A percentile compares a stretch with the other conserved stretches of the same genome.
Evolutionary conservation across 2,797 vertebrate species (phyloP).

Genomic region (Tapera naevia): DNA sequence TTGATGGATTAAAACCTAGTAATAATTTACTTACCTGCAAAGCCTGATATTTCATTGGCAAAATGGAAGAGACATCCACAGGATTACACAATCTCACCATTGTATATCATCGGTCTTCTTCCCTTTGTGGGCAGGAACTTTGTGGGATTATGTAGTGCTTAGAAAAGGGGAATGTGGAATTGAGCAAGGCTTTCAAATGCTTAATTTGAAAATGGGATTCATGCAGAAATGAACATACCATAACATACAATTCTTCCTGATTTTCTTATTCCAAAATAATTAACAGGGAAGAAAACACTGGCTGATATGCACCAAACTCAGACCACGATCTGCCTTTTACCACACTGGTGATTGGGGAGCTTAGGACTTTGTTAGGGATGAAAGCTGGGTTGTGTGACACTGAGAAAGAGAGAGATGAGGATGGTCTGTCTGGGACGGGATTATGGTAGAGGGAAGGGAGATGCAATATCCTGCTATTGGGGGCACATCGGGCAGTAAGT

Average conservation of each 20-base stretch:
- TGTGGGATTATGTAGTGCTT: background rate
- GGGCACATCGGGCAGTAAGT: background rate
- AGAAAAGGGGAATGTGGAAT: background rate
- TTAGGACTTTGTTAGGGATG: background rate
- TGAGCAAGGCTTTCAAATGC: background rate
- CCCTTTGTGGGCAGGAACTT: background rate
- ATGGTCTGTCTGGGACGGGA: background rate
- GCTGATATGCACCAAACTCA: rapidly evolving
- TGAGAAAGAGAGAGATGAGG: background rate
- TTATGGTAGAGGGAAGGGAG: background rate
- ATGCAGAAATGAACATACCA: background rate
- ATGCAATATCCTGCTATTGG: background rate
- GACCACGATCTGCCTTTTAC: background rate
- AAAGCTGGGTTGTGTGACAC: background rate
- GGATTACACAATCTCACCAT: background rate
- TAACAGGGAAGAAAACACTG: background rate
- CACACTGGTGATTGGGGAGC: rapidly evolving
- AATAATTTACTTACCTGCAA: background rate
- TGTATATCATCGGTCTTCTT: background rate
- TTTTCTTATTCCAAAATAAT: background rate
- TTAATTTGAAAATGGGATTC: background rate
- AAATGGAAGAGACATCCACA: background rate
- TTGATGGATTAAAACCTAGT: conserved; percentile 9
- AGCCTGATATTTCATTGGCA: background rate
- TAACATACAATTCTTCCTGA: background rate